A percentile compares a stretch with the other conserved stretches of the same genome.
These are phyloP conservation scores for Aramus guarauna DNA, from an alignment of 2,113 vertebrate species.

Conservation along the genomic window DNA sequence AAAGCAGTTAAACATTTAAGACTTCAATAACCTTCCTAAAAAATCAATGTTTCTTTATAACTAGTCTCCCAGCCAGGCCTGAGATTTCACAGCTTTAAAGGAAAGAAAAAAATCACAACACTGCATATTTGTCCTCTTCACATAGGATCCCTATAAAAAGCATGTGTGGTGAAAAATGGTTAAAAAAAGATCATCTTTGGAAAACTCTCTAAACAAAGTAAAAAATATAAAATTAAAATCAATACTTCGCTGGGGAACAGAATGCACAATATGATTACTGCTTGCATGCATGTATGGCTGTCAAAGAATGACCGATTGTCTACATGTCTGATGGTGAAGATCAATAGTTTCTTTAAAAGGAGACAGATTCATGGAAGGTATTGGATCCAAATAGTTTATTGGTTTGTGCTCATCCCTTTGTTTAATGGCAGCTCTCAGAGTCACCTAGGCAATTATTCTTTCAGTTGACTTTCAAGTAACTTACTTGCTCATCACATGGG, in stretches of 20 bases:
- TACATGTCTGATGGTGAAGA: background rate
- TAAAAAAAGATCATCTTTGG: background rate
- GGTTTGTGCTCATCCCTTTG: conserved; percentile 44
- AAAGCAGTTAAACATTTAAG: conserved; percentile 64
- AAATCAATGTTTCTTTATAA: conserved; percentile 69
- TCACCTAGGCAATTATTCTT: conserved; percentile 7
- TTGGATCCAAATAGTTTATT: conserved; percentile 58
- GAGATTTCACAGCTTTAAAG: conserved; percentile 16
- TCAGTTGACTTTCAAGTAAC: conserved; percentile 25
- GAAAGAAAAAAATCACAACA: background rate
- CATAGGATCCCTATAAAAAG: background rate
- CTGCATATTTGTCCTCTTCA: background rate
- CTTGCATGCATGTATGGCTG: conserved; percentile 49
- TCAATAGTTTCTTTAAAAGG: conserved; percentile 61
- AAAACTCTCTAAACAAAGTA: conserved; percentile 20
- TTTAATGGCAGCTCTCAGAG: conserved; percentile 35
- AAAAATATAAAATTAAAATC: background rate
- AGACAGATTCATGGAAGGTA: conserved; percentile 35
- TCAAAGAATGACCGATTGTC: conserved; percentile 29
- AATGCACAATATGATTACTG: background rate
- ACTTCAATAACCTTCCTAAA: conserved; percentile 59
- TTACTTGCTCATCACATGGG: background rate
- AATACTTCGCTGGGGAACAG: conserved; percentile 15
- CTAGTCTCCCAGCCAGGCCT: background rate
- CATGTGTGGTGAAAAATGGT: background rate